phyloP scores from a whole-genome alignment of 2,797 vertebrate genomes.

The Microcaecilia unicolor region DNA sequence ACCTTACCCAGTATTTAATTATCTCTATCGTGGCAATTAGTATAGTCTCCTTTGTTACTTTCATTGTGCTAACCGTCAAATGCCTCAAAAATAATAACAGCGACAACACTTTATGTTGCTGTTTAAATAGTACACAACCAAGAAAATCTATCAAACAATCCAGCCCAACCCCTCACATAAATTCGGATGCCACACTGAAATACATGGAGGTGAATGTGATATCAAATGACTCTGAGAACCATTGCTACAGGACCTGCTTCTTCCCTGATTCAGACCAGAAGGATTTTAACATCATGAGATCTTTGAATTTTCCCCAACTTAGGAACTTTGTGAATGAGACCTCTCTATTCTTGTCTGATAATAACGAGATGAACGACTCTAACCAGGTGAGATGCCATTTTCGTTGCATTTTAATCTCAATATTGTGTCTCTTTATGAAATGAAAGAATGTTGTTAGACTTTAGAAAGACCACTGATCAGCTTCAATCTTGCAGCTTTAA shows the following conservation, averaged over 20 bases:
- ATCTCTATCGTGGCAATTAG: conserved; percentile 69
- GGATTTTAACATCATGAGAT: conserved; percentile 62
- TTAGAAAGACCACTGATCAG: too few species aligned
- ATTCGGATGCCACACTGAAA: conserved; percentile 86
- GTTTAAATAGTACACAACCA: background rate
- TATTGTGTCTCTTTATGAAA: too few species aligned
- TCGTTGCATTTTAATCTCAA: too few species aligned
- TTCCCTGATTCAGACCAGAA: conserved; percentile 80
- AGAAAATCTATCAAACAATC: conserved; percentile 63
- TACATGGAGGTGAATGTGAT: conserved; percentile 93
- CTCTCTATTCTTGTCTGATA: conserved; percentile 29
- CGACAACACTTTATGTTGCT: background rate
- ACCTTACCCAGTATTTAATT: conserved; percentile 1
- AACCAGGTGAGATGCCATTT: conserved; percentile 52
- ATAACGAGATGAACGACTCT: conserved; percentile 35
- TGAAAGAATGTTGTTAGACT: too few species aligned
- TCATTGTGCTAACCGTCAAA: conserved; percentile 57
- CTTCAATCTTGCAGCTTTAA: too few species aligned
- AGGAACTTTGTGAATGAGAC: conserved; percentile 35
- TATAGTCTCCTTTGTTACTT: conserved; percentile 72
- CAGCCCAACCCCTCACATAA: conserved; percentile 83
- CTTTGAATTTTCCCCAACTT: conserved; percentile 40
- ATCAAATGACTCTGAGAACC: conserved; percentile 69
- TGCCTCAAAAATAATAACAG: conserved; percentile 24
- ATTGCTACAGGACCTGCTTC: conserved; percentile 81